Percentiles rank a stretch among this genome's conserved stretches.
phyloP scores from a whole-genome alignment of 2,113 vertebrate genomes.

The Scophthalmus maximus region DNA sequence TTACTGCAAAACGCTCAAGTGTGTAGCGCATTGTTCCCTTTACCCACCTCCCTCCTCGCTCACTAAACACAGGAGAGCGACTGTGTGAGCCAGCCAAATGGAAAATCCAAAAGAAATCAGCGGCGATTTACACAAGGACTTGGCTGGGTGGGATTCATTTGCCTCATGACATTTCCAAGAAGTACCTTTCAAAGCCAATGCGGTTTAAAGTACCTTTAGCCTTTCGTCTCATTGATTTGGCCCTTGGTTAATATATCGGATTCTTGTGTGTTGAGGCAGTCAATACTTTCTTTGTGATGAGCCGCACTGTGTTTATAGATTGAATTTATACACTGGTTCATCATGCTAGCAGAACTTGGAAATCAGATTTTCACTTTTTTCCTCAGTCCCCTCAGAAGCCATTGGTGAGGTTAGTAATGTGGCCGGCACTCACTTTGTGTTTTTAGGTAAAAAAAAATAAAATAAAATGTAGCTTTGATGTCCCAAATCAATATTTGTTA shows the following conservation, averaged over 20 bases:
- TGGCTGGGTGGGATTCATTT: constrained; percentile 69
- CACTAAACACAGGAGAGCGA: constrained; percentile 50
- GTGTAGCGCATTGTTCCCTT: constrained; percentile 31
- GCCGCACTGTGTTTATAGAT: constrained; percentile 65
- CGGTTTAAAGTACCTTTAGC: constrained; percentile 77
- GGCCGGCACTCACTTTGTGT: constrained; percentile 45
- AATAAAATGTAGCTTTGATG: constrained; percentile 64
- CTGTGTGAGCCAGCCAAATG: constrained; percentile 46
- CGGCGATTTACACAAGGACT: constrained; percentile 60
- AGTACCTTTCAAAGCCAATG: constrained; percentile 62
- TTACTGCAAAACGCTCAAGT: constrained; percentile 31
- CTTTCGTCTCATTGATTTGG: constrained; percentile 73
- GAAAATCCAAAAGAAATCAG: constrained; percentile 70
- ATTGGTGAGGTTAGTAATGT: constrained; percentile 52
- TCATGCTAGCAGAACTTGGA: constrained; percentile 60
- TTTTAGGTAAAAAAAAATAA: background rate
- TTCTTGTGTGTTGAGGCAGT: constrained; percentile 62
- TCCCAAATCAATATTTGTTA: constrained; percentile 79
- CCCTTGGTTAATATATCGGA: constrained; percentile 75
- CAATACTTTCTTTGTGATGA: constrained; percentile 73
- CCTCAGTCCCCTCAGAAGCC: constrained; percentile 24
- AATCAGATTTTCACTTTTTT: constrained; percentile 68
- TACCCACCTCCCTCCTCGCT: constrained; percentile 20
- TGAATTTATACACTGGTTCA: constrained; percentile 74
- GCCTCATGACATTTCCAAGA: constrained; percentile 76